Evolutionary conservation across 2,113 vertebrate species (phyloP), one percentile per base, ranked within the genome.

Genomic region (Sphyrna mokarran): DNA sequence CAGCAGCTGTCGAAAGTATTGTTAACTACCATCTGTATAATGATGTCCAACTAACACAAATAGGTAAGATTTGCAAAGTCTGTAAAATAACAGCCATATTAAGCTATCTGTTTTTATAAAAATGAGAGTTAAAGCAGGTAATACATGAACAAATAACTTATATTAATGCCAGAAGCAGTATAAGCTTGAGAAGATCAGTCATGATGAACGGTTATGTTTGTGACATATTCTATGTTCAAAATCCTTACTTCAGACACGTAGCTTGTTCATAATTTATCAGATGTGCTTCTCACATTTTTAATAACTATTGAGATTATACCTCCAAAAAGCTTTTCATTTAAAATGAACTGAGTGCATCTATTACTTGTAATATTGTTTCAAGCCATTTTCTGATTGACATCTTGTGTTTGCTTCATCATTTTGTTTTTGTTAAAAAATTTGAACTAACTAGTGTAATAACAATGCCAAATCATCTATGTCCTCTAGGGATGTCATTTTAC

Each of bases 401-500:
- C 29, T 90, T 54, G 5, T 11, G 10, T 87, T 58, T 68, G 90
- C 26, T 93, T 40, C 14, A 40, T n/a, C 0, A 3, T 83, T 69
- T 94, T 94, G 63, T 68, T 69, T 40, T 94, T 94, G 63, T 95
- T 72, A 2, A 54, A 66, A 83, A 37, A 68, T 37, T 93, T 37
- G 89, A 93, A n/a, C 7, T 1, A 66, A 1, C 7, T 37, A 76
- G 22, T 72, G 22, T 76, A 76, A 29, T 72, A 76, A 72, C 68
- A 70, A 29, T 68, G 69, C 14, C 54, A 7, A 23, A 93, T 78
- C 18, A n/a, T 96, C 43, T 95, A 26, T 95, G 58, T 3, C 43
- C 94, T 96, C 97, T 96, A 99, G 99, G 99, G 96, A 99, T 99
- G 99, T 99, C 99, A 1, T 97, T 99, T 95, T 99, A 99, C 97